Evolutionary conservation across 2,113 vertebrate genomes (phyloP).

Genomic region (Hippopotamus amphibius): DNA sequence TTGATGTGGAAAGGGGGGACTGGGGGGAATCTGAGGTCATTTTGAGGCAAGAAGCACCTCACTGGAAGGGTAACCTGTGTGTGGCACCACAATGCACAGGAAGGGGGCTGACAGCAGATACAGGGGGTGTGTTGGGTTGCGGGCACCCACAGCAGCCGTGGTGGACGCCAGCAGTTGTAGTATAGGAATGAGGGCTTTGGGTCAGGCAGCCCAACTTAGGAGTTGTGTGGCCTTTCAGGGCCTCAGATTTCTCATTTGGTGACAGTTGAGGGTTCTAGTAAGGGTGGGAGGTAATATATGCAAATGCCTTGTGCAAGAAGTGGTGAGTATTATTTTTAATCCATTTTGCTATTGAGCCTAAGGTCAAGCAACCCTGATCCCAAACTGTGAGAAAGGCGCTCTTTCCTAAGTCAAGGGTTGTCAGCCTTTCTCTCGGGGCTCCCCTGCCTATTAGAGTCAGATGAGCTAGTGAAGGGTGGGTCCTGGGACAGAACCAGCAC

Average conservation of each 20-base stretch:
- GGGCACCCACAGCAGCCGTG: accelerated
- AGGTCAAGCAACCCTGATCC: background rate
- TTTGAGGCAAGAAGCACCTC: background rate
- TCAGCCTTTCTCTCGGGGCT: background rate
- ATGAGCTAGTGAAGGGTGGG: background rate
- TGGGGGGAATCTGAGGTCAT: background rate
- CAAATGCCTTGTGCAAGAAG: background rate
- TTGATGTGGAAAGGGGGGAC: background rate
- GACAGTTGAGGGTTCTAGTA: background rate
- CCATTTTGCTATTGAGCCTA: background rate
- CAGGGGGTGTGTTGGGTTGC: background rate
- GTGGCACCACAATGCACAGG: background rate
- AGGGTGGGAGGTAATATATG: background rate
- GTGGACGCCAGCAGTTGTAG: background rate
- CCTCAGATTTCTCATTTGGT: background rate
- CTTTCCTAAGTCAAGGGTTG: background rate
- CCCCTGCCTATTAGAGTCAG: background rate
- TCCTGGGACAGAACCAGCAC: background rate
- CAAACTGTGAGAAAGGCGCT: background rate
- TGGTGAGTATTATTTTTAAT: background rate
- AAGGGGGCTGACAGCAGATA: accelerated
- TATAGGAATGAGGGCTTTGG: background rate
- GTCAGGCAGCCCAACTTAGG: background rate
- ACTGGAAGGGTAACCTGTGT: background rate
- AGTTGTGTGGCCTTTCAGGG: background rate